A percentile compares a stretch with the other conserved stretches of the same genome.
Evolutionary conservation across 2,888 invertebrate species (phyloP).

Genomic region (Ectemnius cavifrons): DNA sequence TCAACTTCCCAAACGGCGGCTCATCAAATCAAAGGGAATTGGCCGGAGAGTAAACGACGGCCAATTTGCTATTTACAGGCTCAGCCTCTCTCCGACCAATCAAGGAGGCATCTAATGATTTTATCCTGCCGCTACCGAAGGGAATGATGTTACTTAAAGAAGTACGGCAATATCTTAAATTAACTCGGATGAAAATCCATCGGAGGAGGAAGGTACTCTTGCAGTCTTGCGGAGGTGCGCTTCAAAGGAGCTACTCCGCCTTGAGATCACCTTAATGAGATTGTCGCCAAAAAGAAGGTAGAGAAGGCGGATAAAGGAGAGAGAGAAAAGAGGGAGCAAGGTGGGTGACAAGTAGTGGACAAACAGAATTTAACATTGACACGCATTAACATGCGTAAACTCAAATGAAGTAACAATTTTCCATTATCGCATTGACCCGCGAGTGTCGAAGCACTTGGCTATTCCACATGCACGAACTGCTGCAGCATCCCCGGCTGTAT

Average conservation of each 20-base stretch:
- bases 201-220: not conserved
- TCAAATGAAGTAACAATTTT: slow-evolving; percentile 51
- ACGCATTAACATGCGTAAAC: slow-evolving; percentile 60
- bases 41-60: no score
- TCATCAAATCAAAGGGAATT: not conserved
- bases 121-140: not conserved
- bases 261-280: slow-evolving; percentile 73
- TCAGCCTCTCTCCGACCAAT: not conserved
- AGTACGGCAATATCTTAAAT: slow-evolving; percentile 10
- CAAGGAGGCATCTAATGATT: not conserved
- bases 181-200: not conserved
- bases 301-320: slow-evolving; percentile 27
- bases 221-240: not conserved
- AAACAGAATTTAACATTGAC: slow-evolving; percentile 30
- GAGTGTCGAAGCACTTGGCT: no score
- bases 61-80: no score
- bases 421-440: no score
- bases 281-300: slow-evolving; percentile 41
- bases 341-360: slow-evolving; percentile 36
- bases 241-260: slow-evolving; percentile 23
- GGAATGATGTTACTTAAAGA: not conserved
- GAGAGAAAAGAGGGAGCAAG: slow-evolving; percentile 30
- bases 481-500: not conserved
- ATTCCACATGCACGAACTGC: slow-evolving; percentile 14
- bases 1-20: not conserved